Percentiles rank a stretch among this genome's conserved stretches.
Conservation (phyloP, 2,113 vertebrate genomes). For the Nothocercus julius region DNA sequence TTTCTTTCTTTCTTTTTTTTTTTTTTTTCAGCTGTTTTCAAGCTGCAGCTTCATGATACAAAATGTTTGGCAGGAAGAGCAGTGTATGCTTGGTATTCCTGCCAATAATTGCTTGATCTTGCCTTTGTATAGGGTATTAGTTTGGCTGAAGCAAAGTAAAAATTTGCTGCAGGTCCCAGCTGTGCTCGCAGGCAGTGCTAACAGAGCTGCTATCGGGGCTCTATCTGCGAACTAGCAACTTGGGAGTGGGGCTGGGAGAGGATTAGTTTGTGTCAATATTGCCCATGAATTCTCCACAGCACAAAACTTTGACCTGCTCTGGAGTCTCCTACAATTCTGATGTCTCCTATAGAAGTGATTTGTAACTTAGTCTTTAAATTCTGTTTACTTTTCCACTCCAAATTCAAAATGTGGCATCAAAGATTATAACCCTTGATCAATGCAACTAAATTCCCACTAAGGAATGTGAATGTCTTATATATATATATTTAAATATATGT, state of each 20-base stretch:
- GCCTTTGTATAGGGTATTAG: not conserved
- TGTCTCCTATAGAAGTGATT: not conserved
- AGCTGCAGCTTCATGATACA: not conserved
- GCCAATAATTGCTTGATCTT: not conserved
- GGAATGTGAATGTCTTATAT: not conserved
- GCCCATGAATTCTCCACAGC: not conserved
- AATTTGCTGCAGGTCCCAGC: not conserved
- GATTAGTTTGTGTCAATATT: not conserved
- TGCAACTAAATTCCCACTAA: not conserved
- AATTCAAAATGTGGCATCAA: not conserved
- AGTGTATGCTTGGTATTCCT: not conserved
- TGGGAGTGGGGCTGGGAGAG: not conserved
- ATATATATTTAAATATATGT: no score
- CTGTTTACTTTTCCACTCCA: not conserved
- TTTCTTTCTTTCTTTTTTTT: not conserved
- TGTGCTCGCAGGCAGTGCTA: not conserved
- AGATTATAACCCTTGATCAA: not conserved
- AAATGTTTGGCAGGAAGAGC: not conserved
- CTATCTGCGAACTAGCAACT: not conserved
- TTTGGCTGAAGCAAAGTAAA: not conserved
- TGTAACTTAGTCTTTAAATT: not conserved
- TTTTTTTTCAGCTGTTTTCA: not conserved
- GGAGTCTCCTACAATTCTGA: not conserved
- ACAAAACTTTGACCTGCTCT: not conserved
- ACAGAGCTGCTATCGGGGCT: not conserved